These are phyloP conservation scores for Himalopsyche tibetana DNA, from an alignment of 2,888 invertebrate genomes.

Conservation along the genomic window DNA sequence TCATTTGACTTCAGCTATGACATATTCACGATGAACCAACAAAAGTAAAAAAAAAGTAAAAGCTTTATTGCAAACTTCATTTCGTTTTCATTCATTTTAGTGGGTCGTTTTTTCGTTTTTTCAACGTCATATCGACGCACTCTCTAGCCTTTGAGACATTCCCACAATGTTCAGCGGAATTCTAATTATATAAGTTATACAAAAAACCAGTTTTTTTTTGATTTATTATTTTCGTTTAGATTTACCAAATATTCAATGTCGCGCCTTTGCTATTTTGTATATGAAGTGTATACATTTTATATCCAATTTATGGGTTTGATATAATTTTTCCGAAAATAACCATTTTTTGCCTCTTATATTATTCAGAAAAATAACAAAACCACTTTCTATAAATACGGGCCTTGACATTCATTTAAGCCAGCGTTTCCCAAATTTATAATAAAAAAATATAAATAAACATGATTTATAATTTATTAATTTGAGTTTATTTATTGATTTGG, in stretches of 20 bases:
- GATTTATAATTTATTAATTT: too few species aligned
- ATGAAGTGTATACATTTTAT: background rate
- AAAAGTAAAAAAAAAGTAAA: too few species aligned
- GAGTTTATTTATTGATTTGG: too few species aligned
- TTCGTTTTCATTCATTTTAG: too few species aligned
- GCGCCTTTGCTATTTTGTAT: background rate
- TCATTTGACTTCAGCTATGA: too few species aligned
- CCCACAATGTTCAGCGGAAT: background rate
- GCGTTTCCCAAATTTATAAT: too few species aligned
- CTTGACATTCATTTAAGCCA: too few species aligned
- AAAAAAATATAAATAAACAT: too few species aligned
- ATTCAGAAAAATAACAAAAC: background rate
- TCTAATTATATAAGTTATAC: background rate
- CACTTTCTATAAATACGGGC: background rate
- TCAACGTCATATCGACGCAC: background rate
- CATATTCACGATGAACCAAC: too few species aligned
- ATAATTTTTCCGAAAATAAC: background rate
- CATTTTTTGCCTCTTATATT: background rate
- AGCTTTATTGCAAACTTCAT: too few species aligned
- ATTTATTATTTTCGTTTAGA: background rate
- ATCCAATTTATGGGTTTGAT: background rate
- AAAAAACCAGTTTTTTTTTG: background rate
- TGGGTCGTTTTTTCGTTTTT: too few species aligned
- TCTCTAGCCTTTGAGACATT: background rate
- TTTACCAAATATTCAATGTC: background rate